Conservation (phyloP, 2,888 invertebrate species). For the Adineta ricciae region DNA sequence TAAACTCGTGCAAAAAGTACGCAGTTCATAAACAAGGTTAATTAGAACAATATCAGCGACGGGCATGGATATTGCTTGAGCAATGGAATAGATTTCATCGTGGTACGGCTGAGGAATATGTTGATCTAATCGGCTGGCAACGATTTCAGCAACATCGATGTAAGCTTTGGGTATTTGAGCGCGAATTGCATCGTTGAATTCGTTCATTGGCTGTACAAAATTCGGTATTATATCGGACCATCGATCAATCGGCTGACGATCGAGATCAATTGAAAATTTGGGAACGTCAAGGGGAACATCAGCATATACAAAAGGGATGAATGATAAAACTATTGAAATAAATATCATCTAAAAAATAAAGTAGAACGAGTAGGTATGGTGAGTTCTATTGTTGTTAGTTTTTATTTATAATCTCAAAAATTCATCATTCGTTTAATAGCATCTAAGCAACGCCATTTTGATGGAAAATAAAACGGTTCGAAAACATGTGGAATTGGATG, state of each 20-base stretch:
- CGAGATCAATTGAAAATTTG: neutral
- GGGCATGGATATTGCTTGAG: neutral
- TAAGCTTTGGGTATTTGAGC: neutral
- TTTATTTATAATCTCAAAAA: neutral
- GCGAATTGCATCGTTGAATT: neutral
- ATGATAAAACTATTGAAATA: neutral
- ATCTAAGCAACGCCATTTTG: conserved; percentile 77
- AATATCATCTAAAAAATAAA: neutral
- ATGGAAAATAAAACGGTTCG: conserved; percentile 89
- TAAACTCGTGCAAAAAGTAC: conserved; percentile 15
- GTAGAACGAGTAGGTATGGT: no score
- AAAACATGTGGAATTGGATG: conserved; percentile 84
- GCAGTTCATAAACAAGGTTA: neutral
- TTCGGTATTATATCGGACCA: neutral
- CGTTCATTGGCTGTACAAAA: neutral
- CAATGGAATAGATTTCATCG: neutral
- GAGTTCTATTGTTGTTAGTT: neutral
- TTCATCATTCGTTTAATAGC: conserved; percentile 64
- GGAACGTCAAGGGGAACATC: neutral
- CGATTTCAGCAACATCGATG: neutral
- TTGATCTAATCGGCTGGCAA: neutral
- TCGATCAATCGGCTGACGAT: neutral
- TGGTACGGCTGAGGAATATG: conserved; percentile 11
- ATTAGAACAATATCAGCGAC: neutral
- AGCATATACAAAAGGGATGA: neutral